Percentiles rank a stretch among this genome's conserved stretches.
These are phyloP conservation scores for Pseudolaguvia tuberculata DNA, from an alignment of 2,113 vertebrate species.

Conservation along the genomic window DNA sequence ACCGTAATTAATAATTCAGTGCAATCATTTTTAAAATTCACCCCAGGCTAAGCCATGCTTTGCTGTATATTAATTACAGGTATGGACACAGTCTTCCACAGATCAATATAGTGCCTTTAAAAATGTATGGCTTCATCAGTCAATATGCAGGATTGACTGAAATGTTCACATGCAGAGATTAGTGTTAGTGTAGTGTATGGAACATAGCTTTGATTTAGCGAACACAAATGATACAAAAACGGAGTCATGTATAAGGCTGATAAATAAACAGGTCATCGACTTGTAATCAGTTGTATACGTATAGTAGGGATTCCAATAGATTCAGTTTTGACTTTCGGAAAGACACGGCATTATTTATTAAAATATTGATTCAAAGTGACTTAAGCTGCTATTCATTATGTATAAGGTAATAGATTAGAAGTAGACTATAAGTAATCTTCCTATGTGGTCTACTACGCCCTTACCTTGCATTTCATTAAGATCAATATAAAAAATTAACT, in stretches of 20 bases:
- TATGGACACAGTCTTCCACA: conserved; percentile 27
- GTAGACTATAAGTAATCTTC: neutral
- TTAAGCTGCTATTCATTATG: neutral
- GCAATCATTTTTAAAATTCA: conserved; percentile 24
- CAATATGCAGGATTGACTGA: conserved; percentile 45
- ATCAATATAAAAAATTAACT: neutral
- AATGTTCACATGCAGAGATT: conserved; percentile 20
- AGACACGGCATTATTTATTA: neutral
- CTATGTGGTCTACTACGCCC: neutral
- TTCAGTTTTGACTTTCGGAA: neutral
- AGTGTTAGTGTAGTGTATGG: conserved; percentile 13
- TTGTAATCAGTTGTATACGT: neutral
- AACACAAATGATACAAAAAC: conserved; percentile 8
- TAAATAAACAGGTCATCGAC: neutral
- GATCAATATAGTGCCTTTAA: conserved; percentile 49
- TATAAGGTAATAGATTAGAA: neutral
- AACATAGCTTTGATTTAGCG: conserved; percentile 9
- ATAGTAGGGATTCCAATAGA: neutral
- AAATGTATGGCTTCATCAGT: conserved; percentile 44
- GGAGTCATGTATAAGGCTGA: neutral
- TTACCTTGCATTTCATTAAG: neutral
- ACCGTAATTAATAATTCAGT: conserved; percentile 12
- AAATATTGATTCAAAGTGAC: neutral
- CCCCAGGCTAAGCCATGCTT: conserved; percentile 2
- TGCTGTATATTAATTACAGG: conserved; percentile 36